These are phyloP conservation scores for Macrobrachium nipponense DNA, from an alignment of 1,140 invertebrate genomes.

Conservation along the genomic window DNA sequence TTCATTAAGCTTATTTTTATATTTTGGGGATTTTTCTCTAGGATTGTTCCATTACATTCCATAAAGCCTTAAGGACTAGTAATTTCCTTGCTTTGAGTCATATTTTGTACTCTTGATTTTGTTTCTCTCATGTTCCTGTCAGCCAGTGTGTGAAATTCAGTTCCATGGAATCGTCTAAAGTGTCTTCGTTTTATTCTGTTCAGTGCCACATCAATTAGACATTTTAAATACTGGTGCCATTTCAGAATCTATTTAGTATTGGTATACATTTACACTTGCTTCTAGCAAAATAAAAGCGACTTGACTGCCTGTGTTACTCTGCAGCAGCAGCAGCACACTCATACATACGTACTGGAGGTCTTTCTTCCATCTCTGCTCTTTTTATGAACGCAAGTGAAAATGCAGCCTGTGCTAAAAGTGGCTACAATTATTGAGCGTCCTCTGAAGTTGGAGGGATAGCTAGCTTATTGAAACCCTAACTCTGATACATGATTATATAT, in stretches of 20 bases:
- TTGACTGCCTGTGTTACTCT: too few species aligned
- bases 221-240: conserved; percentile 37
- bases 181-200: background rate
- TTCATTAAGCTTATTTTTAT: conserved; percentile 52
- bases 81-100: background rate
- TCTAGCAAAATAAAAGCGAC: too few species aligned
- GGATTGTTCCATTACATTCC: conserved; percentile 48
- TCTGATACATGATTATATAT: conserved; percentile 35
- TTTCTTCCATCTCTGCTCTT: too few species aligned
- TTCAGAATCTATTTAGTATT: background rate
- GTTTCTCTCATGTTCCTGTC: background rate
- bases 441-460: conserved; percentile 18
- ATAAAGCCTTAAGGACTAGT: conserved; percentile 22
- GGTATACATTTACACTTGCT: too few species aligned
- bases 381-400: too few species aligned
- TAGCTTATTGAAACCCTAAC: conserved; percentile 30
- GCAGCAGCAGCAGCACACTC: too few species aligned
- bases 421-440: background rate
- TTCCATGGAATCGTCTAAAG: background rate
- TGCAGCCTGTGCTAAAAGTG: too few species aligned
- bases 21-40: conserved; percentile 36
- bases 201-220: conserved; percentile 26
- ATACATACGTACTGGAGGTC: too few species aligned
- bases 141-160: too few species aligned
- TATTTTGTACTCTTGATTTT: background rate